Conservation (phyloP, 2,888 invertebrate genomes). For the Andrena bucephala region DNA sequence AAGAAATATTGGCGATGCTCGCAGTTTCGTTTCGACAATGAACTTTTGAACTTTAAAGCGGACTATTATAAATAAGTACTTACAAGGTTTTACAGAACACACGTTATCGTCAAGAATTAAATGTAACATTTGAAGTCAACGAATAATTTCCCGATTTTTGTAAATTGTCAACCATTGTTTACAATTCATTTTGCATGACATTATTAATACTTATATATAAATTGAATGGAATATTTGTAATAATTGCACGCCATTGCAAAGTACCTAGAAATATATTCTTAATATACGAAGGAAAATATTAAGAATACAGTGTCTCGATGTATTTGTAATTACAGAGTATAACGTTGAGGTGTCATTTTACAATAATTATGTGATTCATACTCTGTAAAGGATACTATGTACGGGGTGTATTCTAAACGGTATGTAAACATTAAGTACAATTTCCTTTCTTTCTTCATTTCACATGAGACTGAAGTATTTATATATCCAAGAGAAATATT, state of each 20-base stretch:
- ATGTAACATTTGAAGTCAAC: slow-evolving; percentile 19
- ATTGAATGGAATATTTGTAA: slow-evolving; percentile 55
- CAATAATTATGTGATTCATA: slow-evolving; percentile 75
- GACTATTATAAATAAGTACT: slow-evolving; percentile 2
- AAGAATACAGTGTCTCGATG: slow-evolving; percentile 80
- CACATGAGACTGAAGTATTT: slow-evolving; percentile 50
- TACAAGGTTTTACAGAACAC: slow-evolving; percentile 3
- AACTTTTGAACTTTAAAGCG: not conserved
- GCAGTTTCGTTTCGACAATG: slow-evolving; percentile 56
- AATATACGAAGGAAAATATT: slow-evolving; percentile 77
- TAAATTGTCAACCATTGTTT: slow-evolving; percentile 32
- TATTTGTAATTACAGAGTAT: slow-evolving; percentile 80
- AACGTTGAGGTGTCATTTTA: slow-evolving; percentile 78
- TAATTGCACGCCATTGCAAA: slow-evolving; percentile 77
- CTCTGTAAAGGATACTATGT: slow-evolving; percentile 71
- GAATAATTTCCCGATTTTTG: slow-evolving; percentile 32
- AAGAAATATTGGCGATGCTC: slow-evolving; percentile 64
- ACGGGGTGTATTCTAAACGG: slow-evolving; percentile 79
- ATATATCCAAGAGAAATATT: slow-evolving; percentile 34
- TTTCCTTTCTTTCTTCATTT: slow-evolving; percentile 32
- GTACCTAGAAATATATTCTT: slow-evolving; percentile 82
- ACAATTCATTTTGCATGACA: slow-evolving; percentile 44
- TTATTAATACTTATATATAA: slow-evolving; percentile 37
- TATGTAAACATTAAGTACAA: slow-evolving; percentile 58
- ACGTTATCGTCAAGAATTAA: not conserved